Base-by-base conservation (phyloP, 2,888 invertebrate genomes). In the Steinernema carpocapsae region DNA sequence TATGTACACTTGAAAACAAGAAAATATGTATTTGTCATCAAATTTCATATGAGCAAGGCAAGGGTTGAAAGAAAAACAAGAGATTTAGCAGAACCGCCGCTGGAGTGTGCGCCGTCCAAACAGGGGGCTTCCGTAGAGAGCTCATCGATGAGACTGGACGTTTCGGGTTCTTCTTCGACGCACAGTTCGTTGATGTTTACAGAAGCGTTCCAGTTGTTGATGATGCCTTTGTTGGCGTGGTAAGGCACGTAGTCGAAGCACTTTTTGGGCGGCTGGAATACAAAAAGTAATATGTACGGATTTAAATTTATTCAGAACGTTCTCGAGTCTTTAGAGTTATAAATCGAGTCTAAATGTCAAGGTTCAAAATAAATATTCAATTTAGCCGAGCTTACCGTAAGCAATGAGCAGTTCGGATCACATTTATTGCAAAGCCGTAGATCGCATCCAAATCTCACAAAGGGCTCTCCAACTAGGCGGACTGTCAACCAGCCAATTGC, bases 401-500 rank as follows among this genome's bases (percentile, higher is more conserved):
- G 70, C 1, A 3, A 43, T 26, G 51, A 29, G 51, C 80, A 80
- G n/a, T 51, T 17, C 2, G 59, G 24, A 26, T 82, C 79, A 56
- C 80, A 80, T 14, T 76, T 22, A 46, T 77, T 74, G 72, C 80
- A 80, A n/a, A 80, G 51, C 4, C 77, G 70, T 32, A 80, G 64
- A 2, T 82, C 51, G 52, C 80, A 80, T 1, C 80, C 73, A 17
- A 80, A 51, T 7, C 79, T 64, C 4, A 82, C 72, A 24, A 77
- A 64, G 45, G 73, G 59, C n/a, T 74, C 51, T 43, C 76, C 76
- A 70, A 76, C 74, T 51, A 80, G 72, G 32, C 82, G 70, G 0
- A 80, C 80, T 19, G 81, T 76, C 12, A 80, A 70, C 77, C 82
- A 80, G 14, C 80, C 80, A 7, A 79, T 12, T 1, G 79, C 81